phyloP scores from a whole-genome alignment of 2,888 invertebrate species.

The Leptura quadrifasciata region DNA sequence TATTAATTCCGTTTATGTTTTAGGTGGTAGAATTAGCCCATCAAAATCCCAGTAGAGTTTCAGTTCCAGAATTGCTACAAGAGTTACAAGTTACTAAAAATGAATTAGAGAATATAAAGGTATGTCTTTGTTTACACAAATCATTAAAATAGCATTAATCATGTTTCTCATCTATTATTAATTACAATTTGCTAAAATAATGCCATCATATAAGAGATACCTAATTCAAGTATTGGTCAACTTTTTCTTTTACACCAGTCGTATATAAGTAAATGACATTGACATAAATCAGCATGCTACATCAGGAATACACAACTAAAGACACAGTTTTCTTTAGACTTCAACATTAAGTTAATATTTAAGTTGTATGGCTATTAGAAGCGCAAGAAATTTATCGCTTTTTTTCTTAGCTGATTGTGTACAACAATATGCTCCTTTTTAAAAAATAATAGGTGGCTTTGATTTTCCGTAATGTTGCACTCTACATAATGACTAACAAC shows the following conservation, averaged over 20 bases:
- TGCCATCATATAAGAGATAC: background rate
- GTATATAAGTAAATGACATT: background rate
- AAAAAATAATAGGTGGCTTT: too few relatives aligned
- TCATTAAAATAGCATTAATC: background rate
- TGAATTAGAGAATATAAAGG: constrained; percentile 91
- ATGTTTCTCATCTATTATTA: background rate
- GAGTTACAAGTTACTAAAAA: constrained; percentile 90
- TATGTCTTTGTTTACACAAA: constrained; percentile 69
- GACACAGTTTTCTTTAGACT: too few relatives aligned
- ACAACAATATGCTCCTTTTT: too few relatives aligned
- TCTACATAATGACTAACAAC: too few relatives aligned
- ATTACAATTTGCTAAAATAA: background rate
- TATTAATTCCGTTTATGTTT: constrained; percentile 42
- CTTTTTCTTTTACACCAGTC: background rate
- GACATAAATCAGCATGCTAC: too few relatives aligned
- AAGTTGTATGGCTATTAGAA: too few relatives aligned
- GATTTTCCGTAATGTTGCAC: too few relatives aligned
- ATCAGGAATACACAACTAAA: too few relatives aligned
- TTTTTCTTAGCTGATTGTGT: too few relatives aligned
- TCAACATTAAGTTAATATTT: too few relatives aligned
- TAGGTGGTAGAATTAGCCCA: constrained; percentile 75
- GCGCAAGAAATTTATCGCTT: too few relatives aligned
- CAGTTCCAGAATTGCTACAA: constrained; percentile 87
- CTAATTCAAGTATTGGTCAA: background rate
- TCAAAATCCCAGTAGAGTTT: constrained; percentile 81